Conservation (phyloP, 1,140 invertebrate genomes). For the Aphelinus certus region DNA sequence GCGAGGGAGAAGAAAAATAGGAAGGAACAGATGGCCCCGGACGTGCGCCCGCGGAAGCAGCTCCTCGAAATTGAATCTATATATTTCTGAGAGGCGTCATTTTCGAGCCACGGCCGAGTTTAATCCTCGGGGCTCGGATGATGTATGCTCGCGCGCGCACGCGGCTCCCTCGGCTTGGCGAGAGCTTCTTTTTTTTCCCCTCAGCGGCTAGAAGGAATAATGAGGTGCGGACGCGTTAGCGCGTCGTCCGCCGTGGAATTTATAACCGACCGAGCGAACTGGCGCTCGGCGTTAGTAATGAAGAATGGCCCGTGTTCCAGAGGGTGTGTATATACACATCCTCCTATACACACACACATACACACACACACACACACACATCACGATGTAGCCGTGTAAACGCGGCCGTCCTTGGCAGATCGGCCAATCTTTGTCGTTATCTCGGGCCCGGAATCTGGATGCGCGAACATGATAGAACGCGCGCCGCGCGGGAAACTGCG, state of each 20-base stretch:
- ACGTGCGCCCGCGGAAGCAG: not conserved
- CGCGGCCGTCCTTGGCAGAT: conserved; percentile 4
- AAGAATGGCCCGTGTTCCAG: not conserved
- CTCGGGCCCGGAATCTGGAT: not conserved
- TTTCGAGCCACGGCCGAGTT: not conserved
- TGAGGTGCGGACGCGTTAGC: conserved; percentile 22
- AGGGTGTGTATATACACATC: not conserved
- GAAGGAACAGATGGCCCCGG: not conserved
- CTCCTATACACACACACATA: too few relatives aligned
- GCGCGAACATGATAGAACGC: not conserved
- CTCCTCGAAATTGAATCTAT: conserved; percentile 21
- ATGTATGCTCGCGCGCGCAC: too few relatives aligned
- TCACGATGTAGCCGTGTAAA: not conserved
- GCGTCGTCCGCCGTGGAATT: not conserved
- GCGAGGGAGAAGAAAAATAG: not conserved
- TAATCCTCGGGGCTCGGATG: not conserved
- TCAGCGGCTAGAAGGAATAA: not conserved
- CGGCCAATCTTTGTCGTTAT: not conserved
- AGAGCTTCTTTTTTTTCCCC: too few relatives aligned
- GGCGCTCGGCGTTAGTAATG: conserved; percentile 18
- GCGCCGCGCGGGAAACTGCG: too few relatives aligned
- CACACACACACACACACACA: not conserved
- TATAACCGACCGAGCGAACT: not conserved
- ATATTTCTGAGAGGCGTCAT: conserved; percentile 9
- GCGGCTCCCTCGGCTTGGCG: too few relatives aligned